Percentiles rank a stretch among this genome's conserved stretches.
phyloP scores from a whole-genome alignment of 2,113 vertebrate genomes.

The Felis catus region DNA sequence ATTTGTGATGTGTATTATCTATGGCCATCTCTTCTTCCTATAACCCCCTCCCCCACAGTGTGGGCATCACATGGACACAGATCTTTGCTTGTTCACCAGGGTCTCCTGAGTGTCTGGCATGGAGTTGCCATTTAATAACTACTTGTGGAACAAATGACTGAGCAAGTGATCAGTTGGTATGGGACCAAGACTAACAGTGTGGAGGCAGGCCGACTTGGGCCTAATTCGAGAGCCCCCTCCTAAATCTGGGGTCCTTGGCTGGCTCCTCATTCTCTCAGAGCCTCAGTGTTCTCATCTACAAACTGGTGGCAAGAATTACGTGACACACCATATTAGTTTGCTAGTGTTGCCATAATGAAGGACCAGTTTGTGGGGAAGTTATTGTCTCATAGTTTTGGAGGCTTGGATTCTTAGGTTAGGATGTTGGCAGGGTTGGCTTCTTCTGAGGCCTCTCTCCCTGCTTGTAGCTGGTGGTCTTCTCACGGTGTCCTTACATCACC shows the following conservation, averaged over 20 bases:
- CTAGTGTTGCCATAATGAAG: background rate
- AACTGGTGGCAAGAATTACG: background rate
- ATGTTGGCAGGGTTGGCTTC: background rate
- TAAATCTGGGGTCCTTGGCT: background rate
- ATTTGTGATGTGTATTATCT: background rate
- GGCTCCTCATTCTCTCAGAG: background rate
- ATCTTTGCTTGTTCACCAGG: background rate
- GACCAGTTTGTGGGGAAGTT: background rate
- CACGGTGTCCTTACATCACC: background rate
- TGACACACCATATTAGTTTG: background rate
- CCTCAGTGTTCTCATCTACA: background rate
- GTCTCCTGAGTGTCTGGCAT: background rate
- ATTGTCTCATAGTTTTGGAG: background rate
- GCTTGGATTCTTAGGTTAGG: background rate
- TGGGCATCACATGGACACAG: background rate
- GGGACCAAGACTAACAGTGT: background rate
- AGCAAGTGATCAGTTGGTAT: background rate
- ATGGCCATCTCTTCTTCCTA: background rate
- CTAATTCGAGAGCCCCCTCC: background rate
- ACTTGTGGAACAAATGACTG: background rate
- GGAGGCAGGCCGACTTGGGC: background rate
- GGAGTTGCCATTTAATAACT: background rate
- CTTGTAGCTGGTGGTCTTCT: background rate
- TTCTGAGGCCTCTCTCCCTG: too few relatives aligned
- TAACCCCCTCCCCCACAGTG: background rate